A percentile compares a stretch with the other conserved stretches of the same genome.
Conservation (phyloP, 2,797 vertebrate genomes). For the Acipenser ruthenus region DNA sequence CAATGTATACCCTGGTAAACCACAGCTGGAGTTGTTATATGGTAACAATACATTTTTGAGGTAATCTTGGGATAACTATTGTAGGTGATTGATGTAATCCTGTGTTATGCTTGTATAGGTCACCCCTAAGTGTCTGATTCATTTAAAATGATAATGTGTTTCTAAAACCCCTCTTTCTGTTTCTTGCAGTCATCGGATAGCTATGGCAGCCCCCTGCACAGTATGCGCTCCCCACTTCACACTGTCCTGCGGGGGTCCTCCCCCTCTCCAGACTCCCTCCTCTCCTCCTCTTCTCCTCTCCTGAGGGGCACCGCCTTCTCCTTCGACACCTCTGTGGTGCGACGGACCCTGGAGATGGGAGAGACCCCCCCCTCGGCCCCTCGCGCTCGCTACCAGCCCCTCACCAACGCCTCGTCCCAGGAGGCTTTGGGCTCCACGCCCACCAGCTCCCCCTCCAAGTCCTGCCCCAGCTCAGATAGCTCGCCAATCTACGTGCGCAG, state of each 20-base stretch:
- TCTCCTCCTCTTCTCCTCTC: conserved; percentile 29
- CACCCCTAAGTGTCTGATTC: too few species aligned
- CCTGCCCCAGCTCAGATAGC: conserved; percentile 49
- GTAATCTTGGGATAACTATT: too few species aligned
- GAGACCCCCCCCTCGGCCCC: conserved; percentile 35
- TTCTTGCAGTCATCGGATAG: conserved; percentile 34
- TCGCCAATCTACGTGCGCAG: conserved; percentile 48
- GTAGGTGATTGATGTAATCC: too few species aligned
- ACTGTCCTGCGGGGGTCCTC: conserved; percentile 27
- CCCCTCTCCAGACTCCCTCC: conserved; percentile 3
- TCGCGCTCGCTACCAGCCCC: conserved; percentile 45
- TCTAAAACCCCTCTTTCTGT: conserved; percentile 3
- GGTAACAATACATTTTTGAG: too few species aligned
- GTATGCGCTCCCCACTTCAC: conserved; percentile 49
- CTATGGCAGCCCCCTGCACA: conserved; percentile 41
- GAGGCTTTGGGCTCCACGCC: conserved; percentile 47
- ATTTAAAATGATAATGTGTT: too few species aligned
- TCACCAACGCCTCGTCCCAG: conserved; percentile 50
- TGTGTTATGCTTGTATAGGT: too few species aligned
- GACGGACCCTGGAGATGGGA: conserved; percentile 40
- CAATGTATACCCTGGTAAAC: too few species aligned
- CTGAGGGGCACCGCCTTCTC: conserved; percentile 40
- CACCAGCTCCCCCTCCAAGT: conserved; percentile 37
- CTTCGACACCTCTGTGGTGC: conserved; percentile 39
- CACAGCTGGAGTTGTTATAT: too few species aligned